A percentile compares a stretch with the other conserved stretches of the same genome.
Evolutionary conservation across 2,113 vertebrate genomes (phyloP).

Genomic region (Syrmaticus mikado): DNA sequence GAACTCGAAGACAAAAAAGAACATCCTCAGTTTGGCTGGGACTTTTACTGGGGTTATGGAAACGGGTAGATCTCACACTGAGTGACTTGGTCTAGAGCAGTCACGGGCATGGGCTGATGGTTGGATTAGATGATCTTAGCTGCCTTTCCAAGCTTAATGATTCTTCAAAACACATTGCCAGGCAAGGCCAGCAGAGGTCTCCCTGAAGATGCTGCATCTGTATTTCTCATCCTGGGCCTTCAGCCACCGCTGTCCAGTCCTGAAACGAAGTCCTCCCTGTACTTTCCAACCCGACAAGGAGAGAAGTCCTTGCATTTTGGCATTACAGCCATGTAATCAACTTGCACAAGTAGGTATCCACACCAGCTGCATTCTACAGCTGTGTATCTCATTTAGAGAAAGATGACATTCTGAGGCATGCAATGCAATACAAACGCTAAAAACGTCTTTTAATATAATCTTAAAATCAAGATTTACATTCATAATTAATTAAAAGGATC

Average conservation of each 20-base stretch:
- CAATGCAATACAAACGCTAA: background rate
- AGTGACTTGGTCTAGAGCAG: no score
- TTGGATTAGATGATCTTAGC: no score
- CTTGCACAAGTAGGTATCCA: background rate
- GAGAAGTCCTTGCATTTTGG: background rate
- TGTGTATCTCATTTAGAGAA: background rate
- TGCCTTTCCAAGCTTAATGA: no score
- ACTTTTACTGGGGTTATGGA: background rate
- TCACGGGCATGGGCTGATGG: no score
- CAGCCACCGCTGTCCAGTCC: background rate
- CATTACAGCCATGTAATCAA: fast-evolving
- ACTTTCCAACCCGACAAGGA: no score
- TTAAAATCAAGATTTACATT: background rate
- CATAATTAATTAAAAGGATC: background rate
- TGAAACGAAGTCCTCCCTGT: background rate
- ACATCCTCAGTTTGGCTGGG: background rate
- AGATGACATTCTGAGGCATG: background rate
- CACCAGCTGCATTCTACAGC: no score
- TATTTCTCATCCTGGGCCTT: background rate
- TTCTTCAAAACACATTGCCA: background rate
- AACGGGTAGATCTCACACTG: background rate
- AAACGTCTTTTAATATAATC: background rate
- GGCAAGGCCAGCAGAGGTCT: background rate
- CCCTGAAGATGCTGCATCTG: background rate
- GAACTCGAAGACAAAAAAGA: background rate